These are phyloP conservation scores for Lymantria monacha DNA, from an alignment of 2,888 invertebrate genomes.

Conservation along the genomic window DNA sequence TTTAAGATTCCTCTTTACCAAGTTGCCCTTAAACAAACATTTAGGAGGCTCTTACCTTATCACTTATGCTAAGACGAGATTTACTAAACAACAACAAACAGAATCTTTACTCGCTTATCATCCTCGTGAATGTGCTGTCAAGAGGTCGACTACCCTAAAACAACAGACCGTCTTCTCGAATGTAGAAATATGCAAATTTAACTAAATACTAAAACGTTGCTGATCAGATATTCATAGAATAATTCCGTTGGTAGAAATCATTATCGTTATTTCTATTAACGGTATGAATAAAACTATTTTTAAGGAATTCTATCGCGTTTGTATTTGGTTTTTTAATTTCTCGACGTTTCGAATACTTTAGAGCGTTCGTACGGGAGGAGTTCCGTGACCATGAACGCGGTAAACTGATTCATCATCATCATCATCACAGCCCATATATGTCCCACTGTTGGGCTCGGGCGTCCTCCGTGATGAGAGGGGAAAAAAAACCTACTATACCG, in stretches of 20 bases:
- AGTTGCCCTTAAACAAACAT: neutral
- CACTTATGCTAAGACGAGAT: slow-evolving; percentile 8
- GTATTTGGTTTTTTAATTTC: too few species aligned
- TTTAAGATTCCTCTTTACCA: neutral
- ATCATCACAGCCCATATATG: too few species aligned
- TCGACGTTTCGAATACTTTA: too few species aligned
- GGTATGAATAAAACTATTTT: too few species aligned
- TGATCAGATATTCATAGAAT: slow-evolving; percentile 26
- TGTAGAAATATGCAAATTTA: slow-evolving; percentile 35
- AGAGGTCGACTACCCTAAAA: slow-evolving; percentile 38
- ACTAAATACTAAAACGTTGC: slow-evolving; percentile 34
- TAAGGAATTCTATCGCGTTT: too few species aligned
- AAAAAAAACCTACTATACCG: too few species aligned
- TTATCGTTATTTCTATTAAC: slow-evolving; percentile 1
- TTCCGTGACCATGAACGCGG: too few species aligned
- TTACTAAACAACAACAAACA: slow-evolving; percentile 15
- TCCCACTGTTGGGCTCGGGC: too few species aligned
- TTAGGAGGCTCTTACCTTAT: neutral
- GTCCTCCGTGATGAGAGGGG: too few species aligned
- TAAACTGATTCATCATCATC: too few species aligned
- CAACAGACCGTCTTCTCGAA: slow-evolving; percentile 20
- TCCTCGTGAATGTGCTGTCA: slow-evolving; percentile 22
- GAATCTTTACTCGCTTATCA: slow-evolving; percentile 12
- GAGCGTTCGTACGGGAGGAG: too few species aligned
- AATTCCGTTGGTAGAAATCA: slow-evolving; percentile 4